Conservation (phyloP, 2,888 invertebrate genomes). For the Oeneis ivallda region DNA sequence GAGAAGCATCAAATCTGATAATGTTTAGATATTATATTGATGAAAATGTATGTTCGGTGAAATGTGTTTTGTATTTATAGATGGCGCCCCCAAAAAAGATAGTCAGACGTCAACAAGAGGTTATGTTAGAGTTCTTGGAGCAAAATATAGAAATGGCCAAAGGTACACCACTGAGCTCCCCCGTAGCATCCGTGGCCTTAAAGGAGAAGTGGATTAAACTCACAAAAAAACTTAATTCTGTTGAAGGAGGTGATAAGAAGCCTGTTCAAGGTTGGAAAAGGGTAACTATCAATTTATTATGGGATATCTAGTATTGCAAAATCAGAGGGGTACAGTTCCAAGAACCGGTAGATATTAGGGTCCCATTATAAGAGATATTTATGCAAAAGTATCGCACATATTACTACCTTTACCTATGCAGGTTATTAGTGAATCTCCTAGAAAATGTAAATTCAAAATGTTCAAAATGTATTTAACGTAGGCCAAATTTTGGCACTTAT, state of each 20-base stretch:
- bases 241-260: slow-evolving; percentile 60
- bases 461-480: no score
- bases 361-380: no score
- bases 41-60: neutral
- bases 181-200: slow-evolving; percentile 56
- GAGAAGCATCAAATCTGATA: no score
- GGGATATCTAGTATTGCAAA: no score
- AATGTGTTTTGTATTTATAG: slow-evolving; percentile 38
- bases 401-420: no score
- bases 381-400: no score
- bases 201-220: slow-evolving; percentile 64
- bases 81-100: slow-evolving; percentile 74
- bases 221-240: slow-evolving; percentile 64
- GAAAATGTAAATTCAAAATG: no score
- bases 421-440: no score
- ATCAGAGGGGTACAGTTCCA: no score
- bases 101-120: slow-evolving; percentile 61
- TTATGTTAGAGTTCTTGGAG: slow-evolving; percentile 66
- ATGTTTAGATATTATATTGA: neutral
- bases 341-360: no score
- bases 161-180: slow-evolving; percentile 57
- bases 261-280: slow-evolving; percentile 71
- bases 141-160: slow-evolving; percentile 63
- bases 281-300: slow-evolving; percentile 45
- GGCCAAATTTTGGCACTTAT: no score